Evolutionary conservation across 2,113 vertebrate genomes (phyloP), one percentile per base, ranked within the genome.

Genomic region (Apodemus sylvaticus): DNA sequence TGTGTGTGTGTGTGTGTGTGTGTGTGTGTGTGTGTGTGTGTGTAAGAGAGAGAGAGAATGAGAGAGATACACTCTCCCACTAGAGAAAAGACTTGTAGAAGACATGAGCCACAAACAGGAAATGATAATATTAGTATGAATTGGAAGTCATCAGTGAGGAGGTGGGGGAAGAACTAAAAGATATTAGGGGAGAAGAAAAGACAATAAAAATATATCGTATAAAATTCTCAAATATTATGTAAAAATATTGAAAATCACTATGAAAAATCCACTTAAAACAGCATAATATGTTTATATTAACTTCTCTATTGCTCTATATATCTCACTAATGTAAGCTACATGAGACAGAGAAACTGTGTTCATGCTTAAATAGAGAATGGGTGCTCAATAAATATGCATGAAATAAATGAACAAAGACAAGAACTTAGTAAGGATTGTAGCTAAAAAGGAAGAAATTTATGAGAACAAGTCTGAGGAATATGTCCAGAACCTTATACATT

Each of bases 381-480:
- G 20, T 64, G 5, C 29, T 90, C 31, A 86, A 24, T 77, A 96
- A 71, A 77, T 60, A 62, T 36, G 55, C 79, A 89, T 71, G 55
- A 89, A 48, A 81, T 73, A 34, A 74, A 68, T 85, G 20, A 94
- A 86, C 45, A 5, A 95, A 96, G 77, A 76, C 17, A 64, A 62
- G 82, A 31, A 70, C 24, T 94, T 39, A 48, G 2, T 13, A 86
- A 94, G 13, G 16, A 48, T 82, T 29, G 53, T 36, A 39, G 13
- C 22, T 53, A 36, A 90, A 74, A 93, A 22, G 20, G 20, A 90
- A 86, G 34, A 91, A 88, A 89, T 48, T 17, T 53, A 66, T 60
- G 71, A 91, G n/a, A 39, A 73, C 10, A 29, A 1, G 34, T 29
- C 12, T 64, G 16, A 68, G 76, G 86, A 39, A 9, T 53, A 9